Percentiles rank a stretch among this genome's conserved stretches.
Evolutionary conservation across 1,140 invertebrate genomes (phyloP).

Genomic region (Ptiloglossa arizonensis): DNA sequence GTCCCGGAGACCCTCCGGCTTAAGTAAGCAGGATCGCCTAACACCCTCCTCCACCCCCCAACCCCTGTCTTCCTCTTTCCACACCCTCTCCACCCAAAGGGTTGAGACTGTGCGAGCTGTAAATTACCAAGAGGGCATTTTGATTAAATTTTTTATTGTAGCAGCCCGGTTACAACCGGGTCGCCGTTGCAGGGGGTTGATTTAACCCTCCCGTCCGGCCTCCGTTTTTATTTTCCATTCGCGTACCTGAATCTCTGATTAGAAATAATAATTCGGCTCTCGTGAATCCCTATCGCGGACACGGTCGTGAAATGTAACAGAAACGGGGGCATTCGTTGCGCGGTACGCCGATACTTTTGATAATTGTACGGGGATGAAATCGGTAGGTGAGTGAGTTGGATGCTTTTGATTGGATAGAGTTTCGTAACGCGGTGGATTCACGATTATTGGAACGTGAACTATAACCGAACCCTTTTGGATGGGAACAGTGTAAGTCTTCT

Average conservation of each 20-base stretch:
- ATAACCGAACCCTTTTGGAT: no score
- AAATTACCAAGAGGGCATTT: slow-evolving; percentile 82
- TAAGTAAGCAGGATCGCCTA: slow-evolving; percentile 40
- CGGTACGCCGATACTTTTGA: no score
- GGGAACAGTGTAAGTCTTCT: no score
- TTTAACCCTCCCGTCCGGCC: slow-evolving; percentile 70
- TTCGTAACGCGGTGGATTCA: no score
- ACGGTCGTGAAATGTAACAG: not conserved
- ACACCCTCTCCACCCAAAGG: slow-evolving; percentile 57
- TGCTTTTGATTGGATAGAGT: no score
- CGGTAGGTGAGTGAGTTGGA: no score
- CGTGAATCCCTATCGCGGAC: not conserved
- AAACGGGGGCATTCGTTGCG: not conserved
- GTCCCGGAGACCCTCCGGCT: slow-evolving; percentile 40
- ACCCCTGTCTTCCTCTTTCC: slow-evolving; percentile 20
- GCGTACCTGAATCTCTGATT: slow-evolving; percentile 63
- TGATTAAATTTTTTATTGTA: slow-evolving; percentile 83
- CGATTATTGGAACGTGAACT: no score
- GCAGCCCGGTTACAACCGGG: slow-evolving; percentile 58
- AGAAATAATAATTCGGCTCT: slow-evolving; percentile 61
- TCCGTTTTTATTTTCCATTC: slow-evolving; percentile 63
- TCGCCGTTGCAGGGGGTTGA: slow-evolving; percentile 68
- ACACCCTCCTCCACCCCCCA: not conserved
- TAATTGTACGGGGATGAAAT: no score
- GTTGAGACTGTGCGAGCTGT: slow-evolving; percentile 74